Evolutionary conservation across 2,888 invertebrate species (phyloP).

Genomic region (Tetragonisca angustula): DNA sequence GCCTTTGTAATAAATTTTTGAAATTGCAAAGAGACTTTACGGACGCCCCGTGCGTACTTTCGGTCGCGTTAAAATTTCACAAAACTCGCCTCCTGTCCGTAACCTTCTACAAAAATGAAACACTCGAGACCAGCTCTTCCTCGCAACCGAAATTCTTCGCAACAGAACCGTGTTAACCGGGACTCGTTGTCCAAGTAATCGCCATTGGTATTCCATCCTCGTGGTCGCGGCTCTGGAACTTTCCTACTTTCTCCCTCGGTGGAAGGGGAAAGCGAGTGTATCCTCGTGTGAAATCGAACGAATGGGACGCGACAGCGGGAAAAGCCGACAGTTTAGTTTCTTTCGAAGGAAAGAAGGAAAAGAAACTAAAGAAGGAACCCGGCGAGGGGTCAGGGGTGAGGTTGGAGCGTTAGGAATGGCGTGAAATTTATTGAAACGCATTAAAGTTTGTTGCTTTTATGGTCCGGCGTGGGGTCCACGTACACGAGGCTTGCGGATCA

Average conservation of each 20-base stretch:
- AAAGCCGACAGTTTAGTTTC: slow-evolving; percentile 3
- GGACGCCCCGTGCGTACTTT: no score
- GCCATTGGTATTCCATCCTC: slow-evolving; percentile 37
- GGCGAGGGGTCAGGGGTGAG: neutral
- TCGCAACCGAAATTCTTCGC: neutral
- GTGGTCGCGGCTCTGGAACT: slow-evolving; percentile 12
- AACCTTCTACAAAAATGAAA: neutral
- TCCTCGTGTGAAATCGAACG: slow-evolving; percentile 38
- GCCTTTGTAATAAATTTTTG: no score
- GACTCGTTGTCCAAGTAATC: neutral
- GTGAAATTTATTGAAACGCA: slow-evolving; percentile 75
- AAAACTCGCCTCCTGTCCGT: neutral
- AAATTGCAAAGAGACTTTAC: no score
- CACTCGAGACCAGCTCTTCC: no score
- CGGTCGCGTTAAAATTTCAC: neutral
- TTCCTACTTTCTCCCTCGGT: neutral
- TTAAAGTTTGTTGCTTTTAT: slow-evolving; percentile 75
- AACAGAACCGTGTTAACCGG: slow-evolving; percentile 1
- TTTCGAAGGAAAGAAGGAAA: neutral
- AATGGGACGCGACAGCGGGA: slow-evolving; percentile 8
- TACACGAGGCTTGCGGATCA: slow-evolving; percentile 55
- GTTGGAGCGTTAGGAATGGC: neutral
- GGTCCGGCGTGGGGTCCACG: slow-evolving; percentile 37
- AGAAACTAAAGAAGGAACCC: neutral
- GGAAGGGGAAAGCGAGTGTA: neutral